Base-by-base conservation (phyloP, 2,888 invertebrate genomes). In the Fissipunctia ypsillon region DNA sequence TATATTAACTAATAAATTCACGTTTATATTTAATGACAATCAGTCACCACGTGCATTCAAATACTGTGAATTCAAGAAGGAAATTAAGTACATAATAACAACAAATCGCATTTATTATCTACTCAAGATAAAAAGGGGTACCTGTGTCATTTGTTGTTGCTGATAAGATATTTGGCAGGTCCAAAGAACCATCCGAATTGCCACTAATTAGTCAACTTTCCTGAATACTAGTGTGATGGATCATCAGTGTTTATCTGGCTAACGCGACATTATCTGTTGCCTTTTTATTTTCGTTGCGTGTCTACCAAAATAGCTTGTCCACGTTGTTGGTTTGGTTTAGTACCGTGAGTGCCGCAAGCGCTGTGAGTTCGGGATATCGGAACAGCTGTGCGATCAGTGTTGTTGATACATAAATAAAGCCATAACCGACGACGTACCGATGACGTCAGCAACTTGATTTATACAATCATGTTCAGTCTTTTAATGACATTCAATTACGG, bases 391-490 rank as follows among this genome's bases (percentile, higher is more conserved):
- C 67, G 59, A 71, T 25, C 56, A 43, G 66, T 59, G 50, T 72
- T 80, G 73, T 81, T 72, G 61, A 69, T 77, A 81, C 71, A 69
- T 87, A 87, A 84, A 88, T 87, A 89, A 87, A 87, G 86, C 78
- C 86, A 85, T 85, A 85, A 83, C 87, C 80, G 88, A 83, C 87
- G 75, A 86, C 84, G 80, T 86, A 83, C 85, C 65, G 65, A 85
- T 94, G 93, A 94, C 93, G 93, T 92, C 92, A 93, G 79, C 22
- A 5, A 88, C 89, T 89, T 90, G 91, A 92, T 92, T 92, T 91
- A 90, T 89, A 88, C 84, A 86, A 89, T 88, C 90, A 90, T 89
- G 89, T 89, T 89, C 87, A 84, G 84, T 88, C 80, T 85, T 84
- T 83, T 84, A 82, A 84, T 86, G 80, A 84, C 80, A 84, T 84